phyloP scores from a whole-genome alignment of 2,888 invertebrate genomes.

The Mantis religiosa region DNA sequence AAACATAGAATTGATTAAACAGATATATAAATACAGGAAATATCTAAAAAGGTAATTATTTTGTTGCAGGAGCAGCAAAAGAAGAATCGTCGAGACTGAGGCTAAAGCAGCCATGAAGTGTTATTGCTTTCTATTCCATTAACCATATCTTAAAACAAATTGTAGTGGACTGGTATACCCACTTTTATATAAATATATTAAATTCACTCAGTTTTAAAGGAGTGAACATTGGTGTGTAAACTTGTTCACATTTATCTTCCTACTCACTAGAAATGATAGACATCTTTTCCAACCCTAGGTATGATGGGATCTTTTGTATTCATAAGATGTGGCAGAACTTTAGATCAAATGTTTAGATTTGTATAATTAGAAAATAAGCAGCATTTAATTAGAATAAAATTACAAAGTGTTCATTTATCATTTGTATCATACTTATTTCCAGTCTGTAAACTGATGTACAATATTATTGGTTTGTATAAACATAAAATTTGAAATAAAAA shows the following conservation, averaged over 20 bases:
- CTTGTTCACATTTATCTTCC: not conserved
- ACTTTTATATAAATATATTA: not conserved
- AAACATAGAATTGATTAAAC: too few relatives aligned
- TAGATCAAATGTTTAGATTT: not conserved
- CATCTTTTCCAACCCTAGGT: not conserved
- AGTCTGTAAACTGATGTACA: not conserved
- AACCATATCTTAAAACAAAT: not conserved
- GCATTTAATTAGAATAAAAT: not conserved
- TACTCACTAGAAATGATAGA: not conserved
- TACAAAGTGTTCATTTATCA: not conserved
- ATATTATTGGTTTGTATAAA: not conserved
- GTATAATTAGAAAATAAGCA: not conserved
- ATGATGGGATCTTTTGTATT: not conserved
- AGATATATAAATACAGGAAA: too few relatives aligned
- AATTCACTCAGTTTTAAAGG: not conserved
- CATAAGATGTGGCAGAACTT: not conserved
- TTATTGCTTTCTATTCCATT: not conserved
- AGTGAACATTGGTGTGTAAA: not conserved
- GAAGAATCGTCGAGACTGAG: slow-evolving; percentile 21
- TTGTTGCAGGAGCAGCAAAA: slow-evolving; percentile 19
- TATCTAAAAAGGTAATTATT: not conserved
- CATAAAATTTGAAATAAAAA: not conserved
- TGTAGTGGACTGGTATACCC: not conserved
- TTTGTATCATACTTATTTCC: not conserved
- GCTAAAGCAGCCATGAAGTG: not conserved